Evolutionary conservation across 1,140 invertebrate genomes (phyloP).

Genomic region (Coptotermes formosanus): DNA sequence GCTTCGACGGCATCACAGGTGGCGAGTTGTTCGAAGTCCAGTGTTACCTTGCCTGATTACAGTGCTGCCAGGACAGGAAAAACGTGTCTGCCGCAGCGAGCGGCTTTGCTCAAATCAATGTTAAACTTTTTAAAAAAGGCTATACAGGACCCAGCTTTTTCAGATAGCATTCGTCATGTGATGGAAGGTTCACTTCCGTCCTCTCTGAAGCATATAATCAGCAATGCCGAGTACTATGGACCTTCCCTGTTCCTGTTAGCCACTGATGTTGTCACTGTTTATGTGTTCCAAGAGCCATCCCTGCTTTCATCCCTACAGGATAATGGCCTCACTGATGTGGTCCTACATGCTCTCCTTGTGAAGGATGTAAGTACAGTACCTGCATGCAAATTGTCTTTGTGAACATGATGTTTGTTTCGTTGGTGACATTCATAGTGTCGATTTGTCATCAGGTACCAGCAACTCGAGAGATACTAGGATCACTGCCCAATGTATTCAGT

Average conservation of each 20-base stretch:
- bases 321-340: conserved; percentile 86
- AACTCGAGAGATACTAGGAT: conserved; percentile 84
- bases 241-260: conserved; percentile 86
- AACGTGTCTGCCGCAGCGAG: conserved; percentile 78
- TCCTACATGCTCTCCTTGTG: conserved; percentile 79
- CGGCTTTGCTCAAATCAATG: conserved; percentile 85
- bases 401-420: background rate
- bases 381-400: background rate
- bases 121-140: conserved; percentile 89
- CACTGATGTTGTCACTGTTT: conserved; percentile 88
- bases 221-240: conserved; percentile 91
- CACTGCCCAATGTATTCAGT: conserved; percentile 88
- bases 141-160: conserved; percentile 74
- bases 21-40: background rate
- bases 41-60: conserved; percentile 31
- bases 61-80: conserved; percentile 47
- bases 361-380: conserved; percentile 67
- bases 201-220: conserved; percentile 86
- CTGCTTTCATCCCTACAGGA: conserved; percentile 82
- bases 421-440: background rate
- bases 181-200: conserved; percentile 87
- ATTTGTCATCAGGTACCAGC: conserved; percentile 64
- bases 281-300: conserved; percentile 91
- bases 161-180: conserved; percentile 82
- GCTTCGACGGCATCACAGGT: background rate